phyloP scores from a whole-genome alignment of 1,140 invertebrate genomes.

The Meteorus sp. region DNA sequence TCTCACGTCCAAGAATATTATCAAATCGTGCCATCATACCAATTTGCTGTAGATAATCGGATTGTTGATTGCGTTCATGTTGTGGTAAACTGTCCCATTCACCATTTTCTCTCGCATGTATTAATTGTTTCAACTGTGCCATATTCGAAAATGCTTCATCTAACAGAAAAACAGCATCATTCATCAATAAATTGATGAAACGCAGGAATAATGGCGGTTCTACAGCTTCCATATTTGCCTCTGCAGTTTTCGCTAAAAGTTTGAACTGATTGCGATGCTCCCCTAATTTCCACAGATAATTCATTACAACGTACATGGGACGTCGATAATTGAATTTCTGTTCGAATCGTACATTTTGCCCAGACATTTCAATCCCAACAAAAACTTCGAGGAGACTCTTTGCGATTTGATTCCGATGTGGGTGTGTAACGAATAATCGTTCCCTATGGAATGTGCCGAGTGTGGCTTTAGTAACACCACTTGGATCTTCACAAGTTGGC shows the following conservation, averaged over 20 bases:
- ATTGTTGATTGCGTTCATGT: conserved; percentile 77
- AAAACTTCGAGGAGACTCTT: conserved; percentile 66
- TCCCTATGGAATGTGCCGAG: conserved; percentile 70
- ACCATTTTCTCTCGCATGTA: conserved; percentile 72
- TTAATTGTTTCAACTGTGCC: conserved; percentile 76
- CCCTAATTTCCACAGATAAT: conserved; percentile 85
- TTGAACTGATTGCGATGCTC: conserved; percentile 76
- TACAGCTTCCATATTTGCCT: conserved; percentile 86
- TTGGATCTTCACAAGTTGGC: conserved; percentile 65
- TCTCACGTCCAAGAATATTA: conserved; percentile 89
- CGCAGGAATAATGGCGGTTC: conserved; percentile 88
- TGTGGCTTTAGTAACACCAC: conserved; percentile 60
- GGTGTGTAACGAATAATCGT: conserved; percentile 78
- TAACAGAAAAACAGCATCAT: conserved; percentile 92
- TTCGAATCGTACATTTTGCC: conserved; percentile 93
- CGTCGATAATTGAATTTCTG: conserved; percentile 96
- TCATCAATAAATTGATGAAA: conserved; percentile 93
- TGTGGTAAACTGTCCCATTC: conserved; percentile 74
- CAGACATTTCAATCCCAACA: conserved; percentile 96
- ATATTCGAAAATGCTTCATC: conserved; percentile 89
- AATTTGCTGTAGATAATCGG: conserved; percentile 74
- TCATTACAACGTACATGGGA: conserved; percentile 93
- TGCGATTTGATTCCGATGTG: conserved; percentile 66
- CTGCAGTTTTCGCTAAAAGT: conserved; percentile 75
- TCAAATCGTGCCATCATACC: conserved; percentile 87